Conservation (phyloP, 1,140 invertebrate genomes). For the Meloidogyne floridensis region DNA sequence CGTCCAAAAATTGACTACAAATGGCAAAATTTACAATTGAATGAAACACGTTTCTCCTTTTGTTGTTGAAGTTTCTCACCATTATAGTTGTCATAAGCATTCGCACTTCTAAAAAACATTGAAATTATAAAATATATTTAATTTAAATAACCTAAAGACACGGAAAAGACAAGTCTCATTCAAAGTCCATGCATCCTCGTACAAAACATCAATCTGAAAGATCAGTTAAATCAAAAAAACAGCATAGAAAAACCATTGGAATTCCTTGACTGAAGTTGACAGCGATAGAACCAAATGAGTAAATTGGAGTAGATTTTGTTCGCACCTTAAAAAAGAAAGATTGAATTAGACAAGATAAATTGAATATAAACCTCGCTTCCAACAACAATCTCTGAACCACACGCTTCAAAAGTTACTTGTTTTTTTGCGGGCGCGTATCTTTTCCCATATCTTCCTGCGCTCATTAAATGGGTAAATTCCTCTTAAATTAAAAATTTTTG, state of each 20-base stretch:
- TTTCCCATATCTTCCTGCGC: conserved; percentile 92
- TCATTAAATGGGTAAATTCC: conserved; percentile 91
- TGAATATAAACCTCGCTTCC: conserved; percentile 67
- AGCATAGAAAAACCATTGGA: conserved; percentile 67
- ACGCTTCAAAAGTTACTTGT: conserved; percentile 70
- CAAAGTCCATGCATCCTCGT: conserved; percentile 95
- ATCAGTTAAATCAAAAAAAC: conserved; percentile 30
- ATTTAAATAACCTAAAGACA: conserved; percentile 2
- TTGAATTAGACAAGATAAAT: no score
- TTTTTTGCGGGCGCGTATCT: conserved; percentile 86
- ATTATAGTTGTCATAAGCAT: conserved; percentile 26
- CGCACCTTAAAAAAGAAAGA: conserved; percentile 73
- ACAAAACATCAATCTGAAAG: conserved; percentile 91
- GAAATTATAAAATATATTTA: conserved; percentile 1
- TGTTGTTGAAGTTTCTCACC: conserved; percentile 30
- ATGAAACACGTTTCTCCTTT: conserved; percentile 40
- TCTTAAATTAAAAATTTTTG: conserved; percentile 70
- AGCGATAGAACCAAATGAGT: conserved; percentile 87
- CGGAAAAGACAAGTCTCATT: conserved; percentile 73
- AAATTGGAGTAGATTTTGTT: conserved; percentile 92
- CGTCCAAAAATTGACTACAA: background rate
- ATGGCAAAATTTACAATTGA: conserved; percentile 51
- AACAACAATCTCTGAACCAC: conserved; percentile 66
- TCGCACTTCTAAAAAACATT: conserved; percentile 12
- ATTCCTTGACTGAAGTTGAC: conserved; percentile 67